Percentiles rank a stretch among this genome's conserved stretches.
Conservation (phyloP, 2,797 vertebrate genomes). For the Squalus acanthias region DNA sequence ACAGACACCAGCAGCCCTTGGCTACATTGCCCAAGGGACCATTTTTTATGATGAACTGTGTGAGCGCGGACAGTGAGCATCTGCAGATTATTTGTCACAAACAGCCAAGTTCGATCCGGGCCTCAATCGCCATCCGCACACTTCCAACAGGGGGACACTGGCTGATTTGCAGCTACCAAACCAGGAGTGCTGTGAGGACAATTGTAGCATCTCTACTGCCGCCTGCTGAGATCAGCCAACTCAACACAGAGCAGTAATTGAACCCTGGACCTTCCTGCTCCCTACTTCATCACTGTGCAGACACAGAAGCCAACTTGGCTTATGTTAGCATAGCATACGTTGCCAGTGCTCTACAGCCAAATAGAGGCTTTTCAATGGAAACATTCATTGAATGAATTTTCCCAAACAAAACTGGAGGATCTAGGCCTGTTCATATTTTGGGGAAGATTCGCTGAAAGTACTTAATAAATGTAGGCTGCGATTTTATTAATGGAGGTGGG, state of each 20-base stretch:
- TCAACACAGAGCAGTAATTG: not conserved
- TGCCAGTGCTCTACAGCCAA: not conserved
- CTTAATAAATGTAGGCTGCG: no score
- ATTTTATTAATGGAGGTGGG: no score
- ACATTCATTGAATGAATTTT: not conserved
- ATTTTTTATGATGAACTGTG: not conserved
- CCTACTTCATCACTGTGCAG: not conserved
- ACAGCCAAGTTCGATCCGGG: no score
- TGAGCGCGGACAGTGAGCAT: not conserved
- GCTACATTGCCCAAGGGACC: not conserved
- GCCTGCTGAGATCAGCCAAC: not conserved
- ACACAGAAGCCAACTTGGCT: not conserved
- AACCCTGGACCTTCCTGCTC: not conserved
- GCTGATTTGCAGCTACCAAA: not conserved
- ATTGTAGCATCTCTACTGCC: not conserved
- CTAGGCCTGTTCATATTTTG: not conserved
- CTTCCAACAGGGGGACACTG: no score
- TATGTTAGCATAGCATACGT: not conserved
- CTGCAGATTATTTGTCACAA: not conserved
- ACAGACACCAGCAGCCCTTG: no score
- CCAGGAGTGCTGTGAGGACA: not conserved
- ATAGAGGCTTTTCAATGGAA: not conserved
- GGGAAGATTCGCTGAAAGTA: not conserved
- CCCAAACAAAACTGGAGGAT: not conserved
- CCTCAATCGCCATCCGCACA: not conserved